A percentile compares a stretch with the other conserved stretches of the same genome.
phyloP scores from a whole-genome alignment of 2,888 invertebrate genomes.

The Drosophila neutralis region DNA sequence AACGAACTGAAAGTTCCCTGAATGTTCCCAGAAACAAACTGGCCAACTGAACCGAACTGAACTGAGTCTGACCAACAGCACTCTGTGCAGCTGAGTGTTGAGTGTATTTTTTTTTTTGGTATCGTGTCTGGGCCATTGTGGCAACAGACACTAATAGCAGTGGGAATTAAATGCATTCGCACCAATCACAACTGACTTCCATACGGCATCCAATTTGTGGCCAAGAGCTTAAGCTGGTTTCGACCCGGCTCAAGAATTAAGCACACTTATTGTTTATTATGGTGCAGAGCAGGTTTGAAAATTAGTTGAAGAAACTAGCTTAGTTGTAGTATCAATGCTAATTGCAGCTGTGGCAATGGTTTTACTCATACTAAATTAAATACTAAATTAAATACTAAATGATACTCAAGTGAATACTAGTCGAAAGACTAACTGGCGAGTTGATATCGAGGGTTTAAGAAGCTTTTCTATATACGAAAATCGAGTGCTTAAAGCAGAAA shows the following conservation, averaged over 20 bases:
- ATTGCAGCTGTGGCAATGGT: neutral
- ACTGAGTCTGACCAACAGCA: neutral
- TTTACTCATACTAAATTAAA: neutral
- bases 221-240: conserved; percentile 3
- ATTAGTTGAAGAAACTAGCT: neutral
- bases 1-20: conserved; percentile 18
- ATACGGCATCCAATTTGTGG: conserved; percentile 4
- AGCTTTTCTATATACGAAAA: accelerated
- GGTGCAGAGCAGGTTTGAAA: neutral
- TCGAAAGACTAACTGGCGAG: neutral
- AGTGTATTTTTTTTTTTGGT: conserved; percentile 8
- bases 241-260: conserved; percentile 17
- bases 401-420: neutral
- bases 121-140: conserved; percentile 3
- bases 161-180: conserved; percentile 37
- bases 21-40: conserved; percentile 60
- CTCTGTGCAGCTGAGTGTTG: conserved; percentile 17
- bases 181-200: neutral
- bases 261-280: neutral
- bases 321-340: neutral
- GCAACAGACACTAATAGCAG: conserved; percentile 45
- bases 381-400: neutral
- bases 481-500: neutral
- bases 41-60: conserved; percentile 18
- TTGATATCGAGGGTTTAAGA: neutral